Evolutionary conservation across 1,140 invertebrate species (phyloP).

Genomic region (Drosophila pectinifera): DNA sequence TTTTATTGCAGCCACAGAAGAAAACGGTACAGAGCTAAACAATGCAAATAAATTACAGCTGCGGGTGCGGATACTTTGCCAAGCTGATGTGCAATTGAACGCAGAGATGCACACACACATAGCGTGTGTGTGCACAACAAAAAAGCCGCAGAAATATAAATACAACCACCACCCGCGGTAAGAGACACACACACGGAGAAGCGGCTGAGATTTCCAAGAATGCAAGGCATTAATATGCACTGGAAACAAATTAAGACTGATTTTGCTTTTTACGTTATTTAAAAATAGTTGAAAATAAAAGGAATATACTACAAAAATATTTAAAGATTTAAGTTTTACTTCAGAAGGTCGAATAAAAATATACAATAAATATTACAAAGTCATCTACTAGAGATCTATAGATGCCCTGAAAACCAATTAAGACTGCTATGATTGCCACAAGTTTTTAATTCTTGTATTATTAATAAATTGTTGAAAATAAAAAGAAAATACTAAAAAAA

Average conservation of each 20-base stretch:
- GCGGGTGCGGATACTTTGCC: constrained; percentile 45
- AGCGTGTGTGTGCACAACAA: constrained; percentile 9
- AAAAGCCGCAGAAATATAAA: constrained; percentile 8
- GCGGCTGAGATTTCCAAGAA: constrained; percentile 68
- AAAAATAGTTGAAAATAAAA: not conserved
- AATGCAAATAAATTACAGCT: constrained; percentile 80
- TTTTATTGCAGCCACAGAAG: constrained; percentile 52
- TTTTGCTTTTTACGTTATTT: not conserved
- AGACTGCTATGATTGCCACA: no score
- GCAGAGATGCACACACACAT: constrained; percentile 38
- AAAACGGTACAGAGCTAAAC: constrained; percentile 74
- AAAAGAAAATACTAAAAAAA: no score
- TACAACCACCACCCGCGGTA: constrained; percentile 17
- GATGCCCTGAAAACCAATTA: no score
- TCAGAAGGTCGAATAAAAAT: no score
- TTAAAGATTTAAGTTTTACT: no score
- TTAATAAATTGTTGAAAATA: no score
- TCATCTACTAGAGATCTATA: no score
- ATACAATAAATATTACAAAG: no score
- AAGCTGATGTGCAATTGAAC: constrained; percentile 71
- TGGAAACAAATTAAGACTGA: not conserved
- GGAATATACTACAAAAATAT: no score
- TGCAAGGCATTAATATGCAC: constrained; percentile 33
- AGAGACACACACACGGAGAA: constrained; percentile 13
- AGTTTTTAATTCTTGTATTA: no score